Conservation (phyloP, 53 echinoderm and acorn worm genomes). For the Astropecten irregularis region DNA sequence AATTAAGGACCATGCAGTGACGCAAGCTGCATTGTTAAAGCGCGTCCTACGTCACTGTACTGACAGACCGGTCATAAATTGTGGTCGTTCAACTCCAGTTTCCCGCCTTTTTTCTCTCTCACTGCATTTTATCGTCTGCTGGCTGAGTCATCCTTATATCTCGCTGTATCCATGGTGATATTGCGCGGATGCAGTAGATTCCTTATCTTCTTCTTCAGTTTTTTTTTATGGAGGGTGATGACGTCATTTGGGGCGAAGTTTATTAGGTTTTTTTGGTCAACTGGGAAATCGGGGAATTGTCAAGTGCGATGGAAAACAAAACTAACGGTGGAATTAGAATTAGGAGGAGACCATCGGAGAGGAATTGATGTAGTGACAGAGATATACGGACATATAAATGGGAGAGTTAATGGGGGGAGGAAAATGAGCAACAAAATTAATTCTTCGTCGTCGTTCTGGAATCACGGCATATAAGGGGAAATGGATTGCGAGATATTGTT, state of each 20-base stretch:
- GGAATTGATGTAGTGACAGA: no score
- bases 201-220: background rate
- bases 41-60: conserved; percentile 29
- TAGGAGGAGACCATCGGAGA: no score
- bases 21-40: background rate
- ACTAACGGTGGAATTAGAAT: no score
- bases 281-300: no score
- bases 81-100: background rate
- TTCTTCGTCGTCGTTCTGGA: no score
- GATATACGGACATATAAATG: no score
- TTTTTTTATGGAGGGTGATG: background rate
- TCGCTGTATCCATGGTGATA: conserved; percentile 37
- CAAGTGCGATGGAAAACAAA: no score
- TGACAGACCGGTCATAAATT: conserved; percentile 54
- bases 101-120: background rate
- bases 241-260: conserved; percentile 37
- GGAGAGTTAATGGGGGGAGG: no score
- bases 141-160: background rate
- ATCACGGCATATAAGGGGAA: no score
- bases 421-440: no score
- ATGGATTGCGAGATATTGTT: no score
- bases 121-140: background rate
- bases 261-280: background rate
- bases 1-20: no score
- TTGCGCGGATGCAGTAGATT: background rate